phyloP scores from a whole-genome alignment of 2,797 vertebrate species.

The Dryobates pubescens region DNA sequence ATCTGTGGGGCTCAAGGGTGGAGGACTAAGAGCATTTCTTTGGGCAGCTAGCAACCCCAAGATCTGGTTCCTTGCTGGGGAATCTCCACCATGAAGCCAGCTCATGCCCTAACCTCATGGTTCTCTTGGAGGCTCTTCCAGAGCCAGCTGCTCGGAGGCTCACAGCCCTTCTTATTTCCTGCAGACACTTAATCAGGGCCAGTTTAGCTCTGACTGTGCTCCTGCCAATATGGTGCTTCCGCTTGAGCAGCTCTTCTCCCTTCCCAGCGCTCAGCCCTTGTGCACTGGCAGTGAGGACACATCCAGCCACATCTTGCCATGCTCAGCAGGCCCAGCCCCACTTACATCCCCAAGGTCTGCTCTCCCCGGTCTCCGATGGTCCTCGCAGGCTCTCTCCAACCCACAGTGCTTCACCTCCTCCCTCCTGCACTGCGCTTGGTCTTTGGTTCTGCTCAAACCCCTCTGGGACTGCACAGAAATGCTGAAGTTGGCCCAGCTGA shows the following conservation, averaged over 20 bases:
- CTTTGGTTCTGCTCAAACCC: fast-evolving
- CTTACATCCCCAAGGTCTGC: background rate
- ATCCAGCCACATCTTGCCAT: fast-evolving
- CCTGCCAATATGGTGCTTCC: background rate
- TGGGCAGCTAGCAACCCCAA: fast-evolving
- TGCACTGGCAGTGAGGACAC: background rate
- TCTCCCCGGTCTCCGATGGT: fast-evolving
- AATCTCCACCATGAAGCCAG: background rate
- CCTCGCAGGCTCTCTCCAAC: fast-evolving
- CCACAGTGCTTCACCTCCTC: fast-evolving
- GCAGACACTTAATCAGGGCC: background rate
- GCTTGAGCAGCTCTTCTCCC: background rate
- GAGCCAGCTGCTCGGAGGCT: background rate
- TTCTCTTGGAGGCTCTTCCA: constrained; percentile 48
- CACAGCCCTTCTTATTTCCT: constrained; percentile 15
- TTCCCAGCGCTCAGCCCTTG: background rate
- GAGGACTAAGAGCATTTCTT: background rate
- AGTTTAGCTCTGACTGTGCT: background rate
- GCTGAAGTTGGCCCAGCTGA: fast-evolving
- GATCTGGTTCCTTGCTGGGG: background rate
- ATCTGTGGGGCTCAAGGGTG: background rate
- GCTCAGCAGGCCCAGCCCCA: fast-evolving
- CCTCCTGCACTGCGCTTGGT: fast-evolving
- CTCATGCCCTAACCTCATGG: background rate
- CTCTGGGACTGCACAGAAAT: fast-evolving